Evolutionary conservation across 2,113 vertebrate genomes (phyloP), one percentile per base, ranked within the genome.

Genomic region (Bubo blakistoni): DNA sequence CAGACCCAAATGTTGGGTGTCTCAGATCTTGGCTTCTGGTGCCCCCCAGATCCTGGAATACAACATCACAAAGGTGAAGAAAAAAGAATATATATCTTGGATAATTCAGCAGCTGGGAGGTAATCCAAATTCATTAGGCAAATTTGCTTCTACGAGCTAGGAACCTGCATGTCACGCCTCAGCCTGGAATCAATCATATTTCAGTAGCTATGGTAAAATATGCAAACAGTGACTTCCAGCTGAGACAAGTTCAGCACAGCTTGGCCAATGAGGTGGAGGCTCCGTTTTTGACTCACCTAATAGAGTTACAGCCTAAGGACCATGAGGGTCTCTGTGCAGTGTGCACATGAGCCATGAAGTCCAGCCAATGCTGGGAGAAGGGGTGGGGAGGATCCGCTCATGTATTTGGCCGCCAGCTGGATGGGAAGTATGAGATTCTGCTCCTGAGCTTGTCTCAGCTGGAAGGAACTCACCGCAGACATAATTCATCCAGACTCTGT

Each of bases 221-320:
- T 9, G 88, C 92, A 92, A 95, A 80, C 91, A 86, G 92, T 42
- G 78, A 8, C 94, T 96, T 97, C 95, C 81, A 96, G 96, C 96
- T 36, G 82, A 88, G 87, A 95, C 92, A 97, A 92, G 95, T 67
- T 93, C 70, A 46, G 83, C 74, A 70, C 16, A 19, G 82, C 94
- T 81, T 1, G 49, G 92, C 92, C 96, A 67, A 14, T 1, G 47
- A 95, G 92, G 89, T 82, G 94, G 89, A 94, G 90, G 91, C 86
- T 86, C 62, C 36, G 0, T 7, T 65, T 94, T 94, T 89, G 85
- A 47, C 90, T 97, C 90, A 93, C 38, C 46, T 27, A 11, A 14
- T 7, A 27, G 69, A 71, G 24, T 5, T 44, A 14, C 66, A 74
- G 86, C 86, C 86, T 26, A 7, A 88, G 81, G 83, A 95, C 74